Percentiles rank a stretch among this genome's conserved stretches.
These are phyloP conservation scores for Ochlodes sylvanus DNA, from an alignment of 2,888 invertebrate species.

Conservation along the genomic window DNA sequence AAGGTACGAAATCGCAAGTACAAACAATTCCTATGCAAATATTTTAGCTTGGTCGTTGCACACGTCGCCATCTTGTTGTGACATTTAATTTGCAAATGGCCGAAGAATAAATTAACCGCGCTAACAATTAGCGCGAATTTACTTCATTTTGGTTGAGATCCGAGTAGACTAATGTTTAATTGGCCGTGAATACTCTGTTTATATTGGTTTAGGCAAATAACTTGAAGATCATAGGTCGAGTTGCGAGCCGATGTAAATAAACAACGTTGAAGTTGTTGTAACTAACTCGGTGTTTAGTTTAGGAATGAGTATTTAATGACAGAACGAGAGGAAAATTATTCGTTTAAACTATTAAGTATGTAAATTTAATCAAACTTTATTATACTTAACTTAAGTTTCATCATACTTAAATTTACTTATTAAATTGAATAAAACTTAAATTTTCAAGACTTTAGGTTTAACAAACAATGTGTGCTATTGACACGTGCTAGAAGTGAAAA, in stretches of 20 bases:
- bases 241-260: neutral
- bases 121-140: conserved; percentile 9
- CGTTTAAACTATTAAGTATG: too few relatives aligned
- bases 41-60: conserved; percentile 23
- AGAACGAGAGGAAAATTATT: too few relatives aligned
- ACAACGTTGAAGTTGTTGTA: neutral
- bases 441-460: too few relatives aligned
- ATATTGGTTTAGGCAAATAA: conserved; percentile 1
- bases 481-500: too few relatives aligned
- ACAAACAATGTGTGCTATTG: too few relatives aligned
- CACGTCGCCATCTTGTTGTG: conserved; percentile 34
- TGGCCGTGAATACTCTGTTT: neutral
- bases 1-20: conserved; percentile 3
- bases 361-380: too few relatives aligned
- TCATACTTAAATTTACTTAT: too few relatives aligned
- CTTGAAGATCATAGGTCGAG: neutral
- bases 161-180: conserved; percentile 19
- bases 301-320: neutral
- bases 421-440: too few relatives aligned
- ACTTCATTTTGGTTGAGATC: conserved; percentile 5
- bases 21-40: conserved; percentile 25
- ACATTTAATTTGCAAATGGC: conserved; percentile 38
- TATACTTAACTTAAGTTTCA: too few relatives aligned
- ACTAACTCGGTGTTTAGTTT: neutral
- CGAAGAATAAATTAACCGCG: conserved; percentile 30